Percentiles rank a stretch among this genome's conserved stretches.
Evolutionary conservation across 2,888 invertebrate genomes (phyloP).

Genomic region (Odontocerum albicorne): DNA sequence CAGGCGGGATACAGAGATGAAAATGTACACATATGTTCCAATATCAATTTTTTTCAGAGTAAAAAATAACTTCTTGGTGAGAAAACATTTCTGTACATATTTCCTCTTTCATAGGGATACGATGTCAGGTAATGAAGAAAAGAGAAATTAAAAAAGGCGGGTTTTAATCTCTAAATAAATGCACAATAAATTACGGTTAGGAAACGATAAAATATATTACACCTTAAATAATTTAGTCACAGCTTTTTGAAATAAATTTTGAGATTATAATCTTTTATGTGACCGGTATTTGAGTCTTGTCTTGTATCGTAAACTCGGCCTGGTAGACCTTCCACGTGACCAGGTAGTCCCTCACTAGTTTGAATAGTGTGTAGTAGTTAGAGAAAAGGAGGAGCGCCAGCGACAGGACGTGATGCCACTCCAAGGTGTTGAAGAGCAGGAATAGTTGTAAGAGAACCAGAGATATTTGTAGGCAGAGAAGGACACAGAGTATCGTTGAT

Average conservation of each 20-base stretch:
- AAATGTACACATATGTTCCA: too few species aligned
- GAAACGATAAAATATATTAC: constrained; percentile 18
- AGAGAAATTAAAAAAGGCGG: too few species aligned
- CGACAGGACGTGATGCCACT: constrained; percentile 92
- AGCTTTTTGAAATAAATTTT: background rate
- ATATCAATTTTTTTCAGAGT: too few species aligned
- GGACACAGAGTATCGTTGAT: constrained; percentile 69
- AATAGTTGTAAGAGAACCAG: constrained; percentile 77
- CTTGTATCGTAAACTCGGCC: constrained; percentile 69
- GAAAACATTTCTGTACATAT: too few species aligned
- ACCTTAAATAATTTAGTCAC: constrained; percentile 19
- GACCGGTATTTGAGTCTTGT: constrained; percentile 53
- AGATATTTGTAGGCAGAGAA: constrained; percentile 70
- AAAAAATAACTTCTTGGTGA: too few species aligned
- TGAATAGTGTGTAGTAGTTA: constrained; percentile 91
- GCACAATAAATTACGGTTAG: too few species aligned
- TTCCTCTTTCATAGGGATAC: too few species aligned
- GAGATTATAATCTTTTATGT: too few species aligned
- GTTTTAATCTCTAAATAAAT: too few species aligned
- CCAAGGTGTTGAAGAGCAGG: constrained; percentile 74
- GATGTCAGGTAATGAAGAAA: too few species aligned
- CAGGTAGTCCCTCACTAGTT: constrained; percentile 82
- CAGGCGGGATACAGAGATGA: too few species aligned
- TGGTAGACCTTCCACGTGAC: constrained; percentile 82
- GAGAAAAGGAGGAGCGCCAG: constrained; percentile 83